These are phyloP conservation scores for Tinamus guttatus DNA, from an alignment of 2,113 vertebrate species.

Conservation along the genomic window DNA sequence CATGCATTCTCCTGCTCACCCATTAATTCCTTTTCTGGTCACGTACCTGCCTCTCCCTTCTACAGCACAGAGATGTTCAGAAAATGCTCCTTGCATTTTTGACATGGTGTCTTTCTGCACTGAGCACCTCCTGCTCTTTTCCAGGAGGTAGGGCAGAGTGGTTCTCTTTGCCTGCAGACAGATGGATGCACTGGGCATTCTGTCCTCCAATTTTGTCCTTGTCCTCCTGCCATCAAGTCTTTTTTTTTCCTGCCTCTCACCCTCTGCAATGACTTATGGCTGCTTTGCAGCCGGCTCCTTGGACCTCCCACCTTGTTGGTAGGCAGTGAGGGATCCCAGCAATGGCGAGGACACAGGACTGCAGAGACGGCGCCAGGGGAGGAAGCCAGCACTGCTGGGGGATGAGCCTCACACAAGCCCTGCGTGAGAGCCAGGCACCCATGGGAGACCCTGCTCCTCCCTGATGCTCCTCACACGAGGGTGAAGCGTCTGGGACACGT, in stretches of 20 bases:
- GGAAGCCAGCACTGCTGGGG: background rate
- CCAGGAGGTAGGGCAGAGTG: background rate
- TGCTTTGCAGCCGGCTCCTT: background rate
- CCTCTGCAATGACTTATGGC: background rate
- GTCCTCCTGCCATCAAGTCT: background rate
- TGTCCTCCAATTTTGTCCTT: too few species aligned
- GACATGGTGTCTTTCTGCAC: background rate
- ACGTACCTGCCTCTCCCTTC: background rate
- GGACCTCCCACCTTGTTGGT: background rate
- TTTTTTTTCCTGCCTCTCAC: background rate
- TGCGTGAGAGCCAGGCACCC: background rate
- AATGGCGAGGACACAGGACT: background rate
- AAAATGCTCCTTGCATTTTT: background rate
- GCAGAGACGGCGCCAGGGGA: background rate
- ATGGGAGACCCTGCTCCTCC: background rate
- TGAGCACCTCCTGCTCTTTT: background rate
- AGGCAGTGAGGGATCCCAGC: background rate
- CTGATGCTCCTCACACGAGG: background rate
- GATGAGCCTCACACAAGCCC: background rate
- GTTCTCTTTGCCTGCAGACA: background rate
- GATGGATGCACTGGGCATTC: background rate
- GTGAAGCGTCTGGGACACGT: background rate
- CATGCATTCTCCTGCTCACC: background rate
- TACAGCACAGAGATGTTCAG: background rate
- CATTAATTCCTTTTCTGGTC: constrained; percentile 12